Conservation (phyloP, 2,888 invertebrate genomes). For the Spatulosminthurus flaviceps region DNA sequence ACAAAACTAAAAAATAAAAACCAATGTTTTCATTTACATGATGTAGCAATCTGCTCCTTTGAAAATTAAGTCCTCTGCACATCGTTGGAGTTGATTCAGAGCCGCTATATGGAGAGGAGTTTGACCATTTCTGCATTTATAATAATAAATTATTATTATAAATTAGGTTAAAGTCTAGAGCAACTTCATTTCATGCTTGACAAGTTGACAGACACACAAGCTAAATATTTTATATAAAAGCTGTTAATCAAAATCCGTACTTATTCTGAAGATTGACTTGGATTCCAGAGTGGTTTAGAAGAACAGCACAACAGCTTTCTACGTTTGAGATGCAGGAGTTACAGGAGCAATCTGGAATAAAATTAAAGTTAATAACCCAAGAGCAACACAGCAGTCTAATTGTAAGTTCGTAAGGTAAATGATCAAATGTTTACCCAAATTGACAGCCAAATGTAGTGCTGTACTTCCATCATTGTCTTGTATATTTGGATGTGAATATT, state of each 20-base stretch:
- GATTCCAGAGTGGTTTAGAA: neutral
- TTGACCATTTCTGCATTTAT: slow-evolving; percentile 76
- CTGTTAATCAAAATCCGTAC: neutral
- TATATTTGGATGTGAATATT: neutral
- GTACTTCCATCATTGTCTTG: neutral
- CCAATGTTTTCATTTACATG: no score
- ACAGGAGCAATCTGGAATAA: neutral
- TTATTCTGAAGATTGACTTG: neutral
- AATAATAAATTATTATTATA: neutral
- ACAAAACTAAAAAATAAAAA: no score
- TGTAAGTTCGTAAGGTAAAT: neutral
- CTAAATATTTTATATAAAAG: no score
- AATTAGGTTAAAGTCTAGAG: no score
- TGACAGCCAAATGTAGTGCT: neutral
- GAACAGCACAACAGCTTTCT: neutral
- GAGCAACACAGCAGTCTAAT: no score
- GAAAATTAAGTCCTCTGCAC: slow-evolving; percentile 83
- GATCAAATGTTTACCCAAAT: neutral
- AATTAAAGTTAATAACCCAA: neutral
- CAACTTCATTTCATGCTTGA: no score
- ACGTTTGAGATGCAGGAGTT: neutral
- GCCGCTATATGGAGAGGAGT: slow-evolving; percentile 87
- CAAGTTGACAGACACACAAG: no score
- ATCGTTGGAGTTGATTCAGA: slow-evolving; percentile 82
- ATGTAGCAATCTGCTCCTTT: slow-evolving; percentile 88